Percentiles rank a stretch among this genome's conserved stretches.
Evolutionary conservation across 2,797 vertebrate genomes (phyloP).

Genomic region (Cirrhinus molitorella): DNA sequence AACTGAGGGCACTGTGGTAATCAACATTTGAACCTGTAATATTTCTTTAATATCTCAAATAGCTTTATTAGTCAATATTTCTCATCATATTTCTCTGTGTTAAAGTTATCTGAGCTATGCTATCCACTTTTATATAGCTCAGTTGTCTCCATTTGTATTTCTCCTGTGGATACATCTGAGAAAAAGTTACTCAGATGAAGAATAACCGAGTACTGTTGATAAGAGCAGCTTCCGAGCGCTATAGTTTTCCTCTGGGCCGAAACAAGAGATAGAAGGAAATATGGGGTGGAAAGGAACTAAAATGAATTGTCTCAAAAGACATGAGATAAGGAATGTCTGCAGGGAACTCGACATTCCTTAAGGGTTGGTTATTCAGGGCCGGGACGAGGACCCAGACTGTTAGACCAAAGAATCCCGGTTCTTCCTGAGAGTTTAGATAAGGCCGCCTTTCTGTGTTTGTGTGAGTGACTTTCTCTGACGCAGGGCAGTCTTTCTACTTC

Average conservation of each 20-base stretch:
- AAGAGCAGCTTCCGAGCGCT: neutral
- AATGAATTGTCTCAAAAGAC: conserved; percentile 55
- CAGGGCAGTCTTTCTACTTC: neutral
- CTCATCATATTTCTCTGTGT: neutral
- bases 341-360: conserved; percentile 78
- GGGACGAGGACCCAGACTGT: conserved; percentile 55
- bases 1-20: neutral
- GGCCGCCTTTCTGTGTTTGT: neutral
- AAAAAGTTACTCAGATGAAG: neutral
- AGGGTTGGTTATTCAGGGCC: conserved; percentile 57
- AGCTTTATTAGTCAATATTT: neutral
- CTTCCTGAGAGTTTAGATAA: conserved; percentile 35
- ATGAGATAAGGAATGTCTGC: conserved; percentile 71
- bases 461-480: neutral
- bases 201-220: neutral
- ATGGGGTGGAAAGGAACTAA: conserved; percentile 30
- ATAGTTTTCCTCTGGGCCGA: neutral
- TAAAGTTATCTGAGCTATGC: neutral
- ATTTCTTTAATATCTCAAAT: neutral
- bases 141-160: conserved; percentile 5
- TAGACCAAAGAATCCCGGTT: conserved; percentile 16
- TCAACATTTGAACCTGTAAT: neutral
- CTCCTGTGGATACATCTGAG: neutral
- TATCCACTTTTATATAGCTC: conserved; percentile 9
- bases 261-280: neutral